Evolutionary conservation across 2,797 vertebrate genomes (phyloP).

Genomic region (Poeciliopsis presidionis): DNA sequence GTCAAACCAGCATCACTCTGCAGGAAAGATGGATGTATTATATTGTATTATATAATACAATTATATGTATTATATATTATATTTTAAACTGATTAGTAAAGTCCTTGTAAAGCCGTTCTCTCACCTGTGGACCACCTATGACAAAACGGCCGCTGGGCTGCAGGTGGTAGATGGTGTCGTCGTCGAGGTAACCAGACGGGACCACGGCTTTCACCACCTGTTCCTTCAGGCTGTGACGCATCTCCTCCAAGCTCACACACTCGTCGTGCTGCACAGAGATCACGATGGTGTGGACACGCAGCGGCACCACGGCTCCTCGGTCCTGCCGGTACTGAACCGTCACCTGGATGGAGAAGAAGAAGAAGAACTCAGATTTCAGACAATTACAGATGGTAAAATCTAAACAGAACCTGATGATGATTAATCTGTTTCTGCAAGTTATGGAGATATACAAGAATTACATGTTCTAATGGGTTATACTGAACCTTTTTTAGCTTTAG

Average conservation of each 20-base stretch:
- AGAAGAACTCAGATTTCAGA: background rate
- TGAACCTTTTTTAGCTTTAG: background rate
- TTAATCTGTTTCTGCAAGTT: background rate
- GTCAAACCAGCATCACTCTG: constrained; percentile 96
- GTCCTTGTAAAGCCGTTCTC: background rate
- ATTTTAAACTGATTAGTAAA: too few relatives aligned
- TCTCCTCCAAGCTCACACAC: constrained; percentile 86
- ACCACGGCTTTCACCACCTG: constrained; percentile 92
- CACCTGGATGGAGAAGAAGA: constrained; percentile 77
- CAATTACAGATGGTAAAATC: background rate
- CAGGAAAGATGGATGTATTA: background rate
- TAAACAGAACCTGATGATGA: background rate
- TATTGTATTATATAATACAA: too few relatives aligned
- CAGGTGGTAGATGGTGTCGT: constrained; percentile 92
- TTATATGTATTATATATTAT: background rate
- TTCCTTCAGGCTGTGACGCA: constrained; percentile 90
- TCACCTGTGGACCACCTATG: constrained; percentile 94
- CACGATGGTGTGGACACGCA: constrained; percentile 93
- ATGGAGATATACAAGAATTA: background rate
- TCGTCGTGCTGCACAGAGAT: constrained; percentile 96
- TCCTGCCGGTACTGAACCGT: constrained; percentile 95
- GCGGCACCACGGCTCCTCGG: constrained; percentile 89
- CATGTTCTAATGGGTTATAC: background rate
- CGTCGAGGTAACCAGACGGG: constrained; percentile 88
- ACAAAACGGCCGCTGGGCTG: constrained; percentile 97